These are phyloP conservation scores for Dicentrarchus labrax DNA, from an alignment of 2,113 vertebrate species.

Conservation along the genomic window DNA sequence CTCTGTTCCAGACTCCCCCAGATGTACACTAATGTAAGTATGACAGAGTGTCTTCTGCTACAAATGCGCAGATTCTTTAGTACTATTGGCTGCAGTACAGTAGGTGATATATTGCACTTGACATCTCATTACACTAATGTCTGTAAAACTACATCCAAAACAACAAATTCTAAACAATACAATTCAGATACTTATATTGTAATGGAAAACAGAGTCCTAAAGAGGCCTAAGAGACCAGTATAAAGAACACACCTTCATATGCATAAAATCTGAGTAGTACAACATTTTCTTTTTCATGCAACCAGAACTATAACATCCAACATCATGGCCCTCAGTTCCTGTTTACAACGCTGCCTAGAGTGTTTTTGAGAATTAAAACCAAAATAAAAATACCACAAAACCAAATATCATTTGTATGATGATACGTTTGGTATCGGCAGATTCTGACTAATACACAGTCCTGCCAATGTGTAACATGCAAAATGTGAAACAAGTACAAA, in stretches of 20 bases:
- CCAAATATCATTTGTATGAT: too few relatives aligned
- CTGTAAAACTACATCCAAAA: not conserved
- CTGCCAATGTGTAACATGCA: not conserved
- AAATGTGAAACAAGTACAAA: not conserved
- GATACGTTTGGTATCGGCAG: too few relatives aligned
- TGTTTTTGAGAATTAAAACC: too few relatives aligned
- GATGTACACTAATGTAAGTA: slow-evolving; percentile 94
- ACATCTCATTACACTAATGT: not conserved
- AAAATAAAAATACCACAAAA: too few relatives aligned
- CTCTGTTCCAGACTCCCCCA: slow-evolving; percentile 93
- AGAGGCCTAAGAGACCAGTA: too few relatives aligned
- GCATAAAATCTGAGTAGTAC: too few relatives aligned
- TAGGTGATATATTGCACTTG: not conserved
- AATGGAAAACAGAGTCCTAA: not conserved
- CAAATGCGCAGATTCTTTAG: not conserved
- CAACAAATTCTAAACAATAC: not conserved
- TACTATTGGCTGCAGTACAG: not conserved
- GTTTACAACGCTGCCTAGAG: too few relatives aligned
- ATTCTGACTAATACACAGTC: too few relatives aligned
- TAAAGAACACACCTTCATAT: too few relatives aligned
- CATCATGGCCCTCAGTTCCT: too few relatives aligned
- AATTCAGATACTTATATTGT: not conserved
- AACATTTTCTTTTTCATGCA: too few relatives aligned
- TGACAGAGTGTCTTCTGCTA: not conserved
- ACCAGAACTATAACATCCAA: too few relatives aligned